Evolutionary conservation across 2,888 invertebrate genomes (phyloP).

Genomic region (Zele albiditarsus): DNA sequence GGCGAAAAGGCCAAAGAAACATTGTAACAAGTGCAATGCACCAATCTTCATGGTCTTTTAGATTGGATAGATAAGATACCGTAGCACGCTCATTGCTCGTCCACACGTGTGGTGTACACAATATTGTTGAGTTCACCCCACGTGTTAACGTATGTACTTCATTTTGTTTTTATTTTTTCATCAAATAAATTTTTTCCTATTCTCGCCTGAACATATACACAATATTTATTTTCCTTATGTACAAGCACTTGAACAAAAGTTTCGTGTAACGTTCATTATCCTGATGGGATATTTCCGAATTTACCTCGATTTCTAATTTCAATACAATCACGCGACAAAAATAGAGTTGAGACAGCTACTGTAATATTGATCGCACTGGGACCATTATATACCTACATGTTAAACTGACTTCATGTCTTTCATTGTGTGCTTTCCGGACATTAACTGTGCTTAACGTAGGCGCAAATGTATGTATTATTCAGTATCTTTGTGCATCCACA

Average conservation of each 20-base stretch:
- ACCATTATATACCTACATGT: not conserved
- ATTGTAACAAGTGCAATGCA: conserved; percentile 63
- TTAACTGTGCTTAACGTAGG: not conserved
- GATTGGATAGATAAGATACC: conserved; percentile 62
- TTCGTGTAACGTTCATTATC: too few relatives aligned
- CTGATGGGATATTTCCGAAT: too few relatives aligned
- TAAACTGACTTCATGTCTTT: not conserved
- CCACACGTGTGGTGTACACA: conserved; percentile 49
- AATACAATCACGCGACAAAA: too few relatives aligned
- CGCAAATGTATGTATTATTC: not conserved
- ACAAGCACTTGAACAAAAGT: too few relatives aligned
- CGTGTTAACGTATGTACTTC: too few relatives aligned
- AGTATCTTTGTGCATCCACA: not conserved
- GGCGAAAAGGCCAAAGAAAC: conserved; percentile 35
- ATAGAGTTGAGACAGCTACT: not conserved
- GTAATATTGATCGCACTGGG: not conserved
- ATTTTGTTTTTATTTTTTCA: conserved; percentile 39
- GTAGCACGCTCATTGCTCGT: conserved; percentile 44
- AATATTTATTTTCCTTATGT: too few relatives aligned
- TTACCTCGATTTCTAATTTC: too few relatives aligned
- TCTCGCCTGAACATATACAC: too few relatives aligned
- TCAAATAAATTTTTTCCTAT: not conserved
- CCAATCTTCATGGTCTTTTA: conserved; percentile 61
- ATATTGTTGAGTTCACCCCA: conserved; percentile 32
- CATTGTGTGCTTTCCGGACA: not conserved